Evolutionary conservation across 2,113 vertebrate species (phyloP), one percentile per base, ranked within the genome.

Genomic region (Myodes glareolus): DNA sequence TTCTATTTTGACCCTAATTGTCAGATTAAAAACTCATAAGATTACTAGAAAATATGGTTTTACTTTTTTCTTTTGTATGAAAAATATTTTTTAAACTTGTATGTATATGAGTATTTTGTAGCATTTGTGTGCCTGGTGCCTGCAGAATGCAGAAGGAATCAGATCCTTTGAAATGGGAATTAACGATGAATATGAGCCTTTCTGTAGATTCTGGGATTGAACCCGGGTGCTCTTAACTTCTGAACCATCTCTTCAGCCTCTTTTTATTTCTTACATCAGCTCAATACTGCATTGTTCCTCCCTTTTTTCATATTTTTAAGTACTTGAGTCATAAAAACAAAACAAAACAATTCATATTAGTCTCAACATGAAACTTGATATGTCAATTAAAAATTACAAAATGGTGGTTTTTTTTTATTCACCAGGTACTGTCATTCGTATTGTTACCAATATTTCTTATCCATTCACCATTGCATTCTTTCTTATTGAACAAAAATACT

Each of bases 341-440:
- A 61, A 42, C 39, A 61, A 7, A 81, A 82, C 61, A n/a, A 5
- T 70, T 4, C 19, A 89, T 0, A 23, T 73, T 96, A 33, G 52
- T 78, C 27, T 36, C 58, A 65, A n/a, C 3, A 17, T 7, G 1
- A 17, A 73, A 29, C 75, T 7, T 85, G 19, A 58, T 98, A 73
- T 45, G 67, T 93, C 36, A 85, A 91, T 88, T 19, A 23, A 63
- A 82, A 85, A 85, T 77, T 42, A 7, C 25, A 52, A 82, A 94
- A 92, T 61, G 31, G 7, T 80, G 6, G 91, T 94, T 21, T 58
- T 58, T 11, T 58, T 58, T 85, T 92, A 85, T 80, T 92, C 94
- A 91, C 12, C 75, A 72, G 39, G 16, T 10, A 95, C 75, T 52
- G 6, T 31, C 42, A 92, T 39, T 95, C 16, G 78, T 76, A 89